Conservation (phyloP, 1,140 invertebrate species). For the Drosophila bocqueti region DNA sequence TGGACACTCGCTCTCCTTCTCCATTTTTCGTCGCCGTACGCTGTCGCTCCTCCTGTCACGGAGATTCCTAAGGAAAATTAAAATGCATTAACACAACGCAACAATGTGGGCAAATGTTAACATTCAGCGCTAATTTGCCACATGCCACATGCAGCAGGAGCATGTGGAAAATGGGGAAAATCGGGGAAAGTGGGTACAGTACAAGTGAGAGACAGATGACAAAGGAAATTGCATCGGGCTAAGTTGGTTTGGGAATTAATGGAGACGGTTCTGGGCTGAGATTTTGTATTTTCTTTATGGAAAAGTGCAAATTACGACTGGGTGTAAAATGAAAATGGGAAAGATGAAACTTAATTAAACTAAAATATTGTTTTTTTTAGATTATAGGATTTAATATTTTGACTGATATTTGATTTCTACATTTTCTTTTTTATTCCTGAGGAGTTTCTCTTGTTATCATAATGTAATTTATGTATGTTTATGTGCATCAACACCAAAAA, state of each 20-base stretch:
- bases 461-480: neutral
- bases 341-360: neutral
- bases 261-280: neutral
- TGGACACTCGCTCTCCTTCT: neutral
- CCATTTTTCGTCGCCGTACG: neutral
- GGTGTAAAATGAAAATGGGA: neutral
- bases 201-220: neutral
- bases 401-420: no score
- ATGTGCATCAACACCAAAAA: no score
- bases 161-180: slow-evolving; percentile 2
- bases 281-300: neutral
- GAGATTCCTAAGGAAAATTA: slow-evolving; percentile 50
- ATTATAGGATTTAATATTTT: neutral
- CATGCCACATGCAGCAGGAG: slow-evolving; percentile 47
- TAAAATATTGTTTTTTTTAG: neutral
- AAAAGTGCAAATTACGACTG: neutral
- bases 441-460: neutral
- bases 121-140: slow-evolving; percentile 79
- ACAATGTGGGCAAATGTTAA: slow-evolving; percentile 80
- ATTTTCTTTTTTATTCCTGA: neutral
- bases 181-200: neutral
- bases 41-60: neutral
- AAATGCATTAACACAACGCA: slow-evolving; percentile 78
- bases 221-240: slow-evolving; percentile 20
- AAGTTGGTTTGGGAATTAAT: slow-evolving; percentile 15